Evolutionary conservation across 2,888 invertebrate genomes (phyloP).

Genomic region (Eupsilia transversa): DNA sequence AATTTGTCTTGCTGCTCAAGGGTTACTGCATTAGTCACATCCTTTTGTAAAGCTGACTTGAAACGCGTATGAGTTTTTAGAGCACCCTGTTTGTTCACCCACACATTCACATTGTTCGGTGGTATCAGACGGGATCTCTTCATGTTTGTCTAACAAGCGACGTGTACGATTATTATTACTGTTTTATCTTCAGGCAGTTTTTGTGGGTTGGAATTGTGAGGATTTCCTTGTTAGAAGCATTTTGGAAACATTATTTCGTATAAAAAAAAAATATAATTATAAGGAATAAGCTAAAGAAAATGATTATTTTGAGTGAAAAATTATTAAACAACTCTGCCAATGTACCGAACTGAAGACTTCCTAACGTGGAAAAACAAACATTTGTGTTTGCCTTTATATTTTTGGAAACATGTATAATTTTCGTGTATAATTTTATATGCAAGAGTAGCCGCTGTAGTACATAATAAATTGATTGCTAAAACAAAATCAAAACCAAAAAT

Average conservation of each 20-base stretch:
- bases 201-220: constrained; percentile 68
- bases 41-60: constrained; percentile 70
- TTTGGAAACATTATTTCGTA: background rate
- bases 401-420: too few species aligned
- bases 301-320: background rate
- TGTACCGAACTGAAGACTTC: background rate
- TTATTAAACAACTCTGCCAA: background rate
- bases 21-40: constrained; percentile 78
- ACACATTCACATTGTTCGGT: constrained; percentile 84
- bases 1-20: constrained; percentile 80
- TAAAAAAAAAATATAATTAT: too few species aligned
- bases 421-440: background rate
- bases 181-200: constrained; percentile 80
- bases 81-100: constrained; percentile 82
- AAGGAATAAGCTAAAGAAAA: too few species aligned
- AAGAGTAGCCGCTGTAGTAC: background rate
- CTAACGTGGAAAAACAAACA: background rate
- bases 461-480: constrained; percentile 34
- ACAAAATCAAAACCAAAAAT: constrained; percentile 47
- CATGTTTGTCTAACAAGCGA: constrained; percentile 90
- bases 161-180: constrained; percentile 89
- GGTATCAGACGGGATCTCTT: constrained; percentile 86
- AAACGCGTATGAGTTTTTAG: constrained; percentile 68
- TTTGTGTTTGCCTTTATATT: background rate
- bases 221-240: constrained; percentile 65